A percentile compares a stretch with the other conserved stretches of the same genome.
Evolutionary conservation across 2,888 invertebrate genomes (phyloP).

Genomic region (Dicycla oo): DNA sequence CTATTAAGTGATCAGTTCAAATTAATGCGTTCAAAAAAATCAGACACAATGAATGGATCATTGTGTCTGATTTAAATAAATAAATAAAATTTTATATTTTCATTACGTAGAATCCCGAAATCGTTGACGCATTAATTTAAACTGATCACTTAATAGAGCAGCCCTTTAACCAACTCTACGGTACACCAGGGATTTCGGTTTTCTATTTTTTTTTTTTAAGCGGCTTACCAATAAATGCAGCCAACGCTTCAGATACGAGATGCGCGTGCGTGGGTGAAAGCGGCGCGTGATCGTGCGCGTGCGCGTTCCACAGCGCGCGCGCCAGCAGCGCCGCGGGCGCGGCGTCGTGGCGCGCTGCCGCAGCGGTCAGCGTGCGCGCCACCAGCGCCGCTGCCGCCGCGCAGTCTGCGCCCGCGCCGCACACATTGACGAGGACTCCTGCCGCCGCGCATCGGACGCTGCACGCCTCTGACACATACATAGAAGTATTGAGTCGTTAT

Average conservation of each 20-base stretch:
- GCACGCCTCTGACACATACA: constrained; percentile 84
- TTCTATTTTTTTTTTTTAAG: background rate
- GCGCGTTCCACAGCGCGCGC: constrained; percentile 78
- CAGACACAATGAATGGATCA: no score
- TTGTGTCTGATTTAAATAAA: no score
- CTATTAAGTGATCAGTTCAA: no score
- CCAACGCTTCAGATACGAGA: constrained; percentile 84
- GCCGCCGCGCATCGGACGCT: constrained; percentile 94
- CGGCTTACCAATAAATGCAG: constrained; percentile 93
- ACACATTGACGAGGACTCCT: constrained; percentile 95
- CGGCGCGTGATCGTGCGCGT: constrained; percentile 76
- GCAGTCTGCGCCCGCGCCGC: constrained; percentile 81
- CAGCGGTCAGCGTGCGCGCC: constrained; percentile 71
- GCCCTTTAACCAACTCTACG: background rate
- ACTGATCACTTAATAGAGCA: background rate
- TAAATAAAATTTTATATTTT: no score
- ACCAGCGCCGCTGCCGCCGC: constrained; percentile 84
- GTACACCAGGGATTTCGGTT: background rate
- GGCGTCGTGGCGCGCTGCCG: constrained; percentile 71
- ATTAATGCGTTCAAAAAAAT: no score
- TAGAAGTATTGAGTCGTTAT: background rate
- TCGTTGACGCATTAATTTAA: no score
- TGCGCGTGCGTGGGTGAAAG: constrained; percentile 72
- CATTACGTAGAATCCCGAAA: no score
- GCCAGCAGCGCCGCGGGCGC: constrained; percentile 74